Conservation (phyloP, 2,113 vertebrate species). For the Athene noctua region DNA sequence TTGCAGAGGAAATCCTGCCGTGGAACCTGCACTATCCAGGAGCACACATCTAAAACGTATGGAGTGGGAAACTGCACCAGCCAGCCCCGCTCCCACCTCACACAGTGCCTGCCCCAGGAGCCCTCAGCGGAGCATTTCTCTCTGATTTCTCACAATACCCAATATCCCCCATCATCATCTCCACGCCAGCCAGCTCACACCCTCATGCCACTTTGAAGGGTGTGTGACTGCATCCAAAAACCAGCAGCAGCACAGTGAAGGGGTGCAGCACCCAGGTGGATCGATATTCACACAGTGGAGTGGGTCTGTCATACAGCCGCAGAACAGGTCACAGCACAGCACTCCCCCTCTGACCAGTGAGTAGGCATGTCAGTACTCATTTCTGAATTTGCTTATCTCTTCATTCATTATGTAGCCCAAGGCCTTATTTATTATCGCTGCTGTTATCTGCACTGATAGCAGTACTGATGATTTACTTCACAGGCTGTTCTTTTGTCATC, state of each 20-base stretch:
- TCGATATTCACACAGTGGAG: background rate
- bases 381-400: background rate
- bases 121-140: background rate
- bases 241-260: background rate
- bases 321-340: background rate
- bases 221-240: background rate
- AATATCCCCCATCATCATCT: background rate
- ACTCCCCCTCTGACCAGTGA: background rate
- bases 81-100: background rate
- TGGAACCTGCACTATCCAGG: background rate
- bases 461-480: background rate
- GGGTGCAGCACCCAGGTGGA: background rate
- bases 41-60: background rate
- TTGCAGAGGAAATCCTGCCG: background rate
- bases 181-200: background rate
- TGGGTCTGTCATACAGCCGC: background rate
- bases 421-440: background rate
- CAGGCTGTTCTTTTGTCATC: background rate
- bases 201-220: background rate
- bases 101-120: background rate
- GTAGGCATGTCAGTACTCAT: background rate
- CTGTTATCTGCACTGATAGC: background rate
- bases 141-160: background rate
- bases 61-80: fast-evolving
- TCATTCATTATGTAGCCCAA: background rate